Percentiles rank a stretch among this genome's conserved stretches.
Conservation (phyloP, 2,113 vertebrate species). For the Arothron firmamentum region DNA sequence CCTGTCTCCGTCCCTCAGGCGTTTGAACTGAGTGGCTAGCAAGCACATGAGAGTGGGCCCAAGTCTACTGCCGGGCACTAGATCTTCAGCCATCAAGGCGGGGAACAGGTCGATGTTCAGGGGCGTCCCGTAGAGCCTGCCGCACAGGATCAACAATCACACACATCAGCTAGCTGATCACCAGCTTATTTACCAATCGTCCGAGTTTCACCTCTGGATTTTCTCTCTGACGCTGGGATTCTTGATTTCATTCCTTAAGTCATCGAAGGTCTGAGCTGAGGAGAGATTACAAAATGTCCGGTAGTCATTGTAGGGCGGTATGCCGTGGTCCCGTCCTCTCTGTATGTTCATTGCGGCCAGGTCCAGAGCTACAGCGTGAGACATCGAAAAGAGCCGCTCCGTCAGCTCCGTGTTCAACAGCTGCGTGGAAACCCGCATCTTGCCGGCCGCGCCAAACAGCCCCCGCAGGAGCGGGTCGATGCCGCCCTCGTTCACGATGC, state of each 20-base stretch:
- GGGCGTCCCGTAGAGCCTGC: conserved; percentile 89
- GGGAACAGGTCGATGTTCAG: conserved; percentile 94
- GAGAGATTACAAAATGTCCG: conserved; percentile 95
- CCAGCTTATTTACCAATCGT: background rate
- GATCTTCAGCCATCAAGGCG: conserved; percentile 93
- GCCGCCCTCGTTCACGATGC: conserved; percentile 96
- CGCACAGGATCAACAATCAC: background rate
- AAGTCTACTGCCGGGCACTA: conserved; percentile 90
- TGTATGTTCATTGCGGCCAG: conserved; percentile 97
- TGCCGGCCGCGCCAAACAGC: conserved; percentile 89
- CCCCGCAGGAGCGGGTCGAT: conserved; percentile 95
- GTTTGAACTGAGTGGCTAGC: conserved; percentile 86
- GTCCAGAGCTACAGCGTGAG: conserved; percentile 91
- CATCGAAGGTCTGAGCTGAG: conserved; percentile 86
- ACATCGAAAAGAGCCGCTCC: conserved; percentile 95
- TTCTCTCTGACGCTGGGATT: conserved; percentile 88
- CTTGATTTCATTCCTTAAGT: conserved; percentile 92
- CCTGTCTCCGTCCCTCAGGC: conserved; percentile 92
- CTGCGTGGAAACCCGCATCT: conserved; percentile 92
- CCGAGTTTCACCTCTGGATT: conserved; percentile 82
- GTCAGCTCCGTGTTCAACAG: conserved; percentile 95
- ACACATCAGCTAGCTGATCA: background rate
- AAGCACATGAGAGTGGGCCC: conserved; percentile 95
- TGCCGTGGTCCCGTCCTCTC: conserved; percentile 93
- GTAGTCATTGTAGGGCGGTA: conserved; percentile 95